These are phyloP conservation scores for Drosophila asahinai DNA, from an alignment of 1,140 invertebrate genomes.

Conservation along the genomic window DNA sequence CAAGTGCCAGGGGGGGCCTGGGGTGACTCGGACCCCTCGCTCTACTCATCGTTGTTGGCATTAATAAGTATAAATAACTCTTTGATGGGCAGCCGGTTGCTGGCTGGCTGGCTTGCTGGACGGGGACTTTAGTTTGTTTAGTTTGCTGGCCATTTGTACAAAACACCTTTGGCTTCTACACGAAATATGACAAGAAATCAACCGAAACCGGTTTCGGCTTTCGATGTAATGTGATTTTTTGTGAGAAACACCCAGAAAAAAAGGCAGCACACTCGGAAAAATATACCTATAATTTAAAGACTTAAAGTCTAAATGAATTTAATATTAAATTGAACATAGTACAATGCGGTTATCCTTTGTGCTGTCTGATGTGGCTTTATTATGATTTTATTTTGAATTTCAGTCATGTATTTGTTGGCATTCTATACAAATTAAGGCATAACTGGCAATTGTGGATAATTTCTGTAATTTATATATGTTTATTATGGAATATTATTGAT, in stretches of 20 bases:
- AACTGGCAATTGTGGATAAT: background rate
- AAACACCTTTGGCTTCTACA: slow-evolving; percentile 71
- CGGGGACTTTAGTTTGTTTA: slow-evolving; percentile 66
- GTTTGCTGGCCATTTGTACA: slow-evolving; percentile 75
- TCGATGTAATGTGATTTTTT: slow-evolving; percentile 49
- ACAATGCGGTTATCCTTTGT: no score
- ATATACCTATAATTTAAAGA: background rate
- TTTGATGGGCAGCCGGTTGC: slow-evolving; percentile 63
- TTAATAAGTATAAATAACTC: slow-evolving; percentile 61
- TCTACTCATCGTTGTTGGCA: slow-evolving; percentile 30
- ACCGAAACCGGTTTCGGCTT: slow-evolving; percentile 62
- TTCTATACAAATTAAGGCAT: background rate
- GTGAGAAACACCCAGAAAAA: slow-evolving; percentile 49
- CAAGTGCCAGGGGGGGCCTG: background rate
- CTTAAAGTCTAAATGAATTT: no score
- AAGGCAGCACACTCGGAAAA: slow-evolving; percentile 14
- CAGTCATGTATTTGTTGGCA: background rate
- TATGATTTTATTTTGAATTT: background rate
- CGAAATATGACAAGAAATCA: slow-evolving; percentile 68
- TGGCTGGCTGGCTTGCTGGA: slow-evolving; percentile 16
- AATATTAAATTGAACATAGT: no score
- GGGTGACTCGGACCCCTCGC: slow-evolving; percentile 19
- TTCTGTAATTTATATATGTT: background rate
- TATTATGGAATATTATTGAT: no score
- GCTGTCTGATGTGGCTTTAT: no score